Percentiles rank a stretch among this genome's conserved stretches.
Evolutionary conservation across 2,797 vertebrate species (phyloP).

Genomic region (Yasuhikotakia modesta): DNA sequence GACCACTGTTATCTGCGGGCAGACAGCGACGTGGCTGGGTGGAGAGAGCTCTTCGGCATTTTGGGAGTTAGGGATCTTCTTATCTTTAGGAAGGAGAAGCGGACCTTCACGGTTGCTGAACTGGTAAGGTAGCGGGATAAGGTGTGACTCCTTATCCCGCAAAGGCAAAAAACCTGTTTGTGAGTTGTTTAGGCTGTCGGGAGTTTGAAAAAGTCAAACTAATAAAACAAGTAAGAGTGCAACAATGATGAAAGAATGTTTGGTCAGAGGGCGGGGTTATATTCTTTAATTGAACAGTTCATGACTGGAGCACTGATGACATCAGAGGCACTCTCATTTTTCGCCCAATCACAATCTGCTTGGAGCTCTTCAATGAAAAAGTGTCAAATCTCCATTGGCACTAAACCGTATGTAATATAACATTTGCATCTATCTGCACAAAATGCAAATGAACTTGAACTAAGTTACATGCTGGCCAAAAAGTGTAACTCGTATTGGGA

Average conservation of each 20-base stretch:
- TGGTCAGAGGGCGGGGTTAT: no score
- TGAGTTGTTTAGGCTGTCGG: neutral
- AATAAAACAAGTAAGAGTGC: no score
- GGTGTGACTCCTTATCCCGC: no score
- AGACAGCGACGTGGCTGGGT: constrained; percentile 21
- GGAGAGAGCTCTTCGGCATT: constrained; percentile 67
- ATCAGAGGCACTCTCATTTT: constrained; percentile 19
- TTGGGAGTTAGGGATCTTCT: constrained; percentile 79
- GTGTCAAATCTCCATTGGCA: neutral
- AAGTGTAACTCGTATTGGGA: no score
- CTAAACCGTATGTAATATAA: no score
- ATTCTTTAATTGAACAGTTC: neutral
- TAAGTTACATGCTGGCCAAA: no score
- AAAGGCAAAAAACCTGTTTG: neutral
- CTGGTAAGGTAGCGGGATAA: constrained; percentile 70
- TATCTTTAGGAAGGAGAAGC: constrained; percentile 76
- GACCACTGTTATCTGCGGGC: constrained; percentile 73
- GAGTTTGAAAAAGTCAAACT: no score
- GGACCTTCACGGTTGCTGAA: constrained; percentile 65
- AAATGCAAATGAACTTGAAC: no score
- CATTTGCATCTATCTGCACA: no score
- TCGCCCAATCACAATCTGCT: constrained; percentile 1
- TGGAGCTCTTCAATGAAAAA: neutral
- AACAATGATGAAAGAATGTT: no score
- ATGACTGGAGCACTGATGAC: neutral